phyloP scores from a whole-genome alignment of 2,797 vertebrate species.

The Fistularia commersonii region DNA sequence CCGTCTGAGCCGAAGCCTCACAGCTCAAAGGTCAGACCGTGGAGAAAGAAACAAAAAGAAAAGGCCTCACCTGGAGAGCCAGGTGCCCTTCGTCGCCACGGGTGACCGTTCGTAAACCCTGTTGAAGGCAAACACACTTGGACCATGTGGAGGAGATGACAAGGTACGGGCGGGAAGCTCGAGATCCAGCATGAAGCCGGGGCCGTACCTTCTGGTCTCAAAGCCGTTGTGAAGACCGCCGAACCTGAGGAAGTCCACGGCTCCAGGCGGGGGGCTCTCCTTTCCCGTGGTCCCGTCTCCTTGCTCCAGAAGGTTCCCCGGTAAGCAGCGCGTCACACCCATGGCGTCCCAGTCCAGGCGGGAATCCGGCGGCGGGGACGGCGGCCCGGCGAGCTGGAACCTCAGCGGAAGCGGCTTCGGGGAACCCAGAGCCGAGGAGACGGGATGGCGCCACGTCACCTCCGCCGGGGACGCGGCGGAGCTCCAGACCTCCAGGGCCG shows the following conservation, averaged over 20 bases:
- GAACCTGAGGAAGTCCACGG: conserved; percentile 18
- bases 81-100: conserved; percentile 28
- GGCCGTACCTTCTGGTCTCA: too few species aligned
- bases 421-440: conserved; percentile 14
- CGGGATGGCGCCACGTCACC: conserved; percentile 7
- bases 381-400: conserved; percentile 29
- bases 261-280: conserved; percentile 13
- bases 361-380: conserved; percentile 44
- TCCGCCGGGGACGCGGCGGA: not conserved
- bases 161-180: too few species aligned
- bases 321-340: conserved; percentile 55
- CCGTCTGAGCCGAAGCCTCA: too few species aligned
- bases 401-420: conserved; percentile 31
- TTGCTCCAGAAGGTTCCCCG: conserved; percentile 13
- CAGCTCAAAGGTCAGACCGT: too few species aligned
- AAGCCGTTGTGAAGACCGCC: not conserved
- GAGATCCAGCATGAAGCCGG: too few species aligned
- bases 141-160: too few species aligned
- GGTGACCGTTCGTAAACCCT: conserved; percentile 35
- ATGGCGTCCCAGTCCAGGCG: conserved; percentile 75
- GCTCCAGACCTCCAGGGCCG: conserved; percentile 52
- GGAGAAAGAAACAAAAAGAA: conserved; percentile 1
- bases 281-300: conserved; percentile 9
- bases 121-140: conserved; percentile 9
- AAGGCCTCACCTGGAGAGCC: conserved; percentile 43